Base-by-base conservation (phyloP, 2,888 invertebrate species). In the Amiota mariae region DNA sequence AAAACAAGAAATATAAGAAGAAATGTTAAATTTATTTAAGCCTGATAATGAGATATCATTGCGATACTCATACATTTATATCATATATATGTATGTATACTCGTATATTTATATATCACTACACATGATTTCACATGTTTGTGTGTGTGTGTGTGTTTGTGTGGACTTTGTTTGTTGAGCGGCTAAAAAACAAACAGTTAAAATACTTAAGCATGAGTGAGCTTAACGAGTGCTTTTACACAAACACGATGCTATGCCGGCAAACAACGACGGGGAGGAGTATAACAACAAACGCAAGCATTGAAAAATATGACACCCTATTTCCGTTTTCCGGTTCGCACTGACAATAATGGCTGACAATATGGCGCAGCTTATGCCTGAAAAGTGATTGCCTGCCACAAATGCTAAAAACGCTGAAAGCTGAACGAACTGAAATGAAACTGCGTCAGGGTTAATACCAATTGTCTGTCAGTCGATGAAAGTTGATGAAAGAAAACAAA, bases 321-420 rank as follows among this genome's bases (percentile, higher is more conserved):
- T 80, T 81, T 81, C 81, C 82, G 78, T 80, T 81, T 79, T 77
- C 78, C 77, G 75, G n/a, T 66, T 56, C 75, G 76, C 77, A 75
- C 80, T 82, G 83, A 81, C 83, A 82, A 82, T 81, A 82, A 82
- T 82, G 81, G 83, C 82, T 78, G 82, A 82, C 82, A 84, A 83
- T 84, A 83, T 84, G 82, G 82, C 78, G 81, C 76, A 78, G 81
- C 78, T 84, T 82, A 81, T 79, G 78, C 76, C 36, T 79, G 75
- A 82, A 77, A 80, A 81, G 79, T 82, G 81, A 82, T 80, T 79
- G 82, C 81, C 75, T 79, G 81, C 81, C 75, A 68, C 63, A 61
- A 12, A 36, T 36, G 36, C 36, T 36, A 36, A 36, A 36, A 36
- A 36, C 36, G 36, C 36, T 36, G 36, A 36, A 36, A 36, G 36